Conservation (phyloP, 2,888 invertebrate species). For the Plemyria rubiginata region DNA sequence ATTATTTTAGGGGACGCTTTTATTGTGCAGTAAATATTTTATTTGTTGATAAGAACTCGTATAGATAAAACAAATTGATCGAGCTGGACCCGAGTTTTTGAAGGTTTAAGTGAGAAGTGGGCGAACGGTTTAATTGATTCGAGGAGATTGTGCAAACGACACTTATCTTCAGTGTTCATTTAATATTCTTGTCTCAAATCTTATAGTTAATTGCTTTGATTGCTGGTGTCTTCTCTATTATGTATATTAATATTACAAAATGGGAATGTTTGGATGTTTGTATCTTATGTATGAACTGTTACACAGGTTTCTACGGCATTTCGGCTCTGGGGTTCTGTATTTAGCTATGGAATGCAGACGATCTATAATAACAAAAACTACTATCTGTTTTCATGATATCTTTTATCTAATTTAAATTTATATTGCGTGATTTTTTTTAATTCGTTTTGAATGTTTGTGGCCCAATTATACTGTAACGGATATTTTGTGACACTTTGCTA, state of each 20-base stretch:
- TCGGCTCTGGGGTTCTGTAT: neutral
- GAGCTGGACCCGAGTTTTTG: conserved; percentile 63
- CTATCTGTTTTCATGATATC: too few relatives aligned
- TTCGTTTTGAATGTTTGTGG: too few relatives aligned
- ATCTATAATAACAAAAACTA: neutral
- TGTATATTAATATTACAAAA: conserved; percentile 4
- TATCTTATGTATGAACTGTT: neutral
- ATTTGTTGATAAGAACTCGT: conserved; percentile 72
- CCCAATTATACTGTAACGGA: too few relatives aligned
- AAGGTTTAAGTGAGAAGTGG: conserved; percentile 73
- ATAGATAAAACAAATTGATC: conserved; percentile 82
- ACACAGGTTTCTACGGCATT: neutral
- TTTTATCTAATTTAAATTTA: too few relatives aligned
- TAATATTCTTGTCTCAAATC: conserved; percentile 50
- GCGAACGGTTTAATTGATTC: conserved; percentile 71
- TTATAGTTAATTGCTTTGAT: conserved; percentile 42
- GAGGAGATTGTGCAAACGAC: conserved; percentile 71
- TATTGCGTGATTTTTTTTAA: too few relatives aligned
- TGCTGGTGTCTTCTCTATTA: conserved; percentile 23
- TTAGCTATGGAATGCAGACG: neutral
- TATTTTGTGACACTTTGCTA: too few relatives aligned
- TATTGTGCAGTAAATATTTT: conserved; percentile 83
- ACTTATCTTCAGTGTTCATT: conserved; percentile 70
- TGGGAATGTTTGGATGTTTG: neutral
- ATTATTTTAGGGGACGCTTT: conserved; percentile 74